These are phyloP conservation scores for Formica exsecta DNA, from an alignment of 1,140 invertebrate genomes.

Conservation along the genomic window DNA sequence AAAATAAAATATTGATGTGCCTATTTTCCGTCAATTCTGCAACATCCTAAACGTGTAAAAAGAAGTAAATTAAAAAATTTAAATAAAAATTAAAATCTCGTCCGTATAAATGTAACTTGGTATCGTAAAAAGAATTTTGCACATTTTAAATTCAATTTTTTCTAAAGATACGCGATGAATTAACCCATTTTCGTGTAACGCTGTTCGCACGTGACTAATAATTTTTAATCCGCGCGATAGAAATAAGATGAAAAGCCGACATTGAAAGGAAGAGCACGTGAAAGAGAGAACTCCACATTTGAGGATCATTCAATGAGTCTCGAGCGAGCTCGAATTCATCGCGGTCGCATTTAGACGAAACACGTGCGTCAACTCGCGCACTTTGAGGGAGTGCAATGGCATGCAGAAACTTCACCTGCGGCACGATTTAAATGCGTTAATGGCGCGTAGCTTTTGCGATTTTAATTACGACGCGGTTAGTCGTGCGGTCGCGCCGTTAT, in stretches of 20 bases:
- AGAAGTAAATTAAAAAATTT: not conserved
- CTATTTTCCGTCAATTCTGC: not conserved
- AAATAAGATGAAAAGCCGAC: not conserved
- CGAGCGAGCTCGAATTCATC: not conserved
- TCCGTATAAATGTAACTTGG: not conserved
- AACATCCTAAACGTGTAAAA: not conserved
- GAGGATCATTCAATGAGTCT: not conserved
- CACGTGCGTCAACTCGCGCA: not conserved
- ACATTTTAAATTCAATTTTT: not conserved
- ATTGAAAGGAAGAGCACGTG: not conserved
- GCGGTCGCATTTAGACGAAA: not conserved
- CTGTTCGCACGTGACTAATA: not conserved
- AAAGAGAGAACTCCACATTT: not conserved
- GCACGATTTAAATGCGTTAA: slow-evolving; percentile 56
- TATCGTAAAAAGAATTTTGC: no score
- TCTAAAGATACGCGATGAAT: not conserved
- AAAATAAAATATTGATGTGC: not conserved
- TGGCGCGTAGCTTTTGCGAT: slow-evolving; percentile 27
- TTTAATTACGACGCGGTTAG: slow-evolving; percentile 58
- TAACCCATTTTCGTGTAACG: not conserved
- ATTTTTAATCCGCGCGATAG: not conserved
- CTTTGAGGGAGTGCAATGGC: not conserved
- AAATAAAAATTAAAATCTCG: no score
- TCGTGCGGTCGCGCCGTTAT: slow-evolving; percentile 30
- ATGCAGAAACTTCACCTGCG: slow-evolving; percentile 1